Percentiles rank a stretch among this genome's conserved stretches.
These are phyloP conservation scores for Anorthoa munda DNA, from an alignment of 2,888 invertebrate species.

Conservation along the genomic window DNA sequence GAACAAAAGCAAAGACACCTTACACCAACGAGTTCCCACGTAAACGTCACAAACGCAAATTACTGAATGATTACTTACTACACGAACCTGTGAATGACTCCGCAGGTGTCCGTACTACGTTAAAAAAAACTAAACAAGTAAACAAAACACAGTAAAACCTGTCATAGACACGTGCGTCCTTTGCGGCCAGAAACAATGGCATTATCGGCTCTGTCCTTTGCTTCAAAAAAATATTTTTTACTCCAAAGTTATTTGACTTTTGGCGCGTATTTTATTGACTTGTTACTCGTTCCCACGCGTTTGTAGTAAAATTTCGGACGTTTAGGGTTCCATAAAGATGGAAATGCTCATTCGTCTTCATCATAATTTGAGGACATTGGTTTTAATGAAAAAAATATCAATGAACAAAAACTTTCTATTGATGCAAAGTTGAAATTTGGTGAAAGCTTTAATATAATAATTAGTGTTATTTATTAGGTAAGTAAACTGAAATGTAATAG, in stretches of 20 bases:
- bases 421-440: neutral
- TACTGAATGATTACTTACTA: constrained; percentile 76
- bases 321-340: constrained; percentile 57
- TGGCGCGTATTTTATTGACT: constrained; percentile 79
- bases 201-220: constrained; percentile 72
- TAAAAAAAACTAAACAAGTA: constrained; percentile 75
- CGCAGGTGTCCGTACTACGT: constrained; percentile 84
- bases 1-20: constrained; percentile 65
- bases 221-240: constrained; percentile 70
- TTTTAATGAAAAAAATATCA: neutral
- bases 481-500: no score
- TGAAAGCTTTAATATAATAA: neutral
- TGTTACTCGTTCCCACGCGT: constrained; percentile 80
- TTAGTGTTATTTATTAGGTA: no score
- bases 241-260: constrained; percentile 75
- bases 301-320: constrained; percentile 33
- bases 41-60: constrained; percentile 68
- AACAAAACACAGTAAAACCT: constrained; percentile 84
- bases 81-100: constrained; percentile 80
- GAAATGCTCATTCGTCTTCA: constrained; percentile 46
- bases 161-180: constrained; percentile 86
- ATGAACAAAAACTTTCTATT: constrained; percentile 18
- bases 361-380: constrained; percentile 43
- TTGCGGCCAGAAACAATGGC: constrained; percentile 88
- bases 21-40: constrained; percentile 73